A percentile compares a stretch with the other conserved stretches of the same genome.
Evolutionary conservation across 2,888 invertebrate species (phyloP).

Genomic region (Nipponacmea schrenckii): DNA sequence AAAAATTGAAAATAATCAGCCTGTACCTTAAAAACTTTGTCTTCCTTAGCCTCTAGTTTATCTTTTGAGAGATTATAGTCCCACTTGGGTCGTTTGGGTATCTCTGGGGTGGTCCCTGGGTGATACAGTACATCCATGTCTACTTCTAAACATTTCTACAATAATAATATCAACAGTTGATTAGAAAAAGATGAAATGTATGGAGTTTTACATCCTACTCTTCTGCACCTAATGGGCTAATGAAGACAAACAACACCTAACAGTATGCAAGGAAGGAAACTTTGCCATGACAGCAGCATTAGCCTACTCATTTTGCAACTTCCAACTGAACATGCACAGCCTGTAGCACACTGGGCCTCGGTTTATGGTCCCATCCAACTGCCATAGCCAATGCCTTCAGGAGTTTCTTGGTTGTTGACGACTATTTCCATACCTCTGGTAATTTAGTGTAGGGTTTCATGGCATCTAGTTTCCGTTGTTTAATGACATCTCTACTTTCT

Average conservation of each 20-base stretch:
- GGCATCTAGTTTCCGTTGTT: conserved; percentile 77
- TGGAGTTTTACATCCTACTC: too few species aligned
- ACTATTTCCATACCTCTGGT: conserved; percentile 37
- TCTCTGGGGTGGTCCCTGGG: conserved; percentile 61
- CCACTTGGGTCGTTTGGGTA: conserved; percentile 88
- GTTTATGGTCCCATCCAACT: too few species aligned
- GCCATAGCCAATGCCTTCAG: too few species aligned
- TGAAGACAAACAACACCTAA: too few species aligned
- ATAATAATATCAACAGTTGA: conserved; percentile 11
- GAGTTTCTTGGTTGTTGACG: too few species aligned
- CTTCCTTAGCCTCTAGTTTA: conserved; percentile 81
- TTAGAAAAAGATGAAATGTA: not conserved
- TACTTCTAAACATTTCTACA: conserved; percentile 56
- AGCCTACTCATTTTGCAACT: too few species aligned
- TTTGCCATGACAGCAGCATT: too few species aligned
- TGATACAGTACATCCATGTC: conserved; percentile 57
- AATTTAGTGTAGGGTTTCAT: conserved; percentile 41
- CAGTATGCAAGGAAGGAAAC: too few species aligned
- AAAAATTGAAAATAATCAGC: too few species aligned
- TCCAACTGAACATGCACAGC: too few species aligned
- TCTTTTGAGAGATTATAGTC: conserved; percentile 79
- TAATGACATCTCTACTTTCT: conserved; percentile 81
- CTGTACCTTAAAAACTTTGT: conserved; percentile 83
- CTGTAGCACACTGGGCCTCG: too few species aligned
- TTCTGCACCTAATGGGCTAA: too few species aligned